Percentiles rank a stretch among this genome's conserved stretches.
These are phyloP conservation scores for Drosophila merina DNA, from an alignment of 2,888 invertebrate genomes.

Conservation along the genomic window DNA sequence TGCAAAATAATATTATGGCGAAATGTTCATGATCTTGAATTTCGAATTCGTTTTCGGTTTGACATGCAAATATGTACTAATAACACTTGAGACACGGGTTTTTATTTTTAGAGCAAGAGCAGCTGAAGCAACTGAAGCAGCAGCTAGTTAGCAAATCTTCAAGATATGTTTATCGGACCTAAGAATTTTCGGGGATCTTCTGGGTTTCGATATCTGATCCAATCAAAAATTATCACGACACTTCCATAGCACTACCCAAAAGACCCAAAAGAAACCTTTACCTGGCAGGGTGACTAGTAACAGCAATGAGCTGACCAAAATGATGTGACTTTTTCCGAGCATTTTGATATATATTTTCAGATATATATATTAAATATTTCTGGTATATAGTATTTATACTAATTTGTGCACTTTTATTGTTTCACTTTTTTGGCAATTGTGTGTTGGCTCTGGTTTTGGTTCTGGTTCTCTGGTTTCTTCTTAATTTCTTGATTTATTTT, in stretches of 20 bases:
- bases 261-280: conserved; percentile 42
- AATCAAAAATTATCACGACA: conserved; percentile 58
- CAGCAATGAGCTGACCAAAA: conserved; percentile 48
- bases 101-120: conserved; percentile 11
- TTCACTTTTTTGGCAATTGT: not conserved
- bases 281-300: conserved; percentile 62
- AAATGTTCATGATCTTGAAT: conserved; percentile 46
- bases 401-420: conserved; percentile 10
- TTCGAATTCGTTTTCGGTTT: conserved; percentile 31
- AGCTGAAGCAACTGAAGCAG: not conserved
- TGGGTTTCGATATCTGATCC: conserved; percentile 19
- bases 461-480: conserved; percentile 5
- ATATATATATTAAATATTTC: conserved; percentile 14
- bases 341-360: conserved; percentile 32
- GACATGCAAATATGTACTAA: conserved; percentile 11
- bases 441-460: conserved; percentile 21
- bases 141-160: not conserved
- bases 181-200: not conserved
- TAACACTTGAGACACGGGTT: conserved; percentile 14
- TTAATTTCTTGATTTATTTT: conserved; percentile 6
- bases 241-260: conserved; percentile 28
- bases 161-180: conserved; percentile 23
- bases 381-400: conserved; percentile 36
- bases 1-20: conserved; percentile 41
- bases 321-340: conserved; percentile 37